These are phyloP conservation scores for Corbicula japonica DNA, from an alignment of 2,888 invertebrate genomes.

Conservation along the genomic window DNA sequence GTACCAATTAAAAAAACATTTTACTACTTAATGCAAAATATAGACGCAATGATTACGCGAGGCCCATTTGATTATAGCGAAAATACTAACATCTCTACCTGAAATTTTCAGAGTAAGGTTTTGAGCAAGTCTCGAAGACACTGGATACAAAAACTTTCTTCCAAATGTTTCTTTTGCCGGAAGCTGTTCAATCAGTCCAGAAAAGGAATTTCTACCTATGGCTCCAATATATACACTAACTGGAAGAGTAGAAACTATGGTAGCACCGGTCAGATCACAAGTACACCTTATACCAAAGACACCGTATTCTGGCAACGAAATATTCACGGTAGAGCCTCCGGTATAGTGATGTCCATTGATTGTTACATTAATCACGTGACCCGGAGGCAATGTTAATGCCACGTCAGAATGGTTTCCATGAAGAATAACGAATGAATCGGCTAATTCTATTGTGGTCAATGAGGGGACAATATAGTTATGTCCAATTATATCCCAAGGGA, in stretches of 20 bases:
- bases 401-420: slow-evolving; percentile 52
- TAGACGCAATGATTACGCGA: background rate
- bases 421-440: slow-evolving; percentile 42
- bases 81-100: no score
- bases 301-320: slow-evolving; percentile 42
- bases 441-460: slow-evolving; percentile 14
- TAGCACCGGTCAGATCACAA: slow-evolving; percentile 64
- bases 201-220: slow-evolving; percentile 5
- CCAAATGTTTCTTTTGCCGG: slow-evolving; percentile 51
- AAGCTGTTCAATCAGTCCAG: slow-evolving; percentile 48
- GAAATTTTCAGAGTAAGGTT: slow-evolving; percentile 56
- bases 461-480: slow-evolving; percentile 38
- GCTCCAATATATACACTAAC: slow-evolving; percentile 50
- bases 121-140: slow-evolving; percentile 45
- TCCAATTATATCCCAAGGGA: slow-evolving; percentile 46
- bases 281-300: slow-evolving; percentile 40
- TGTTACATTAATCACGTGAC: slow-evolving; percentile 14
- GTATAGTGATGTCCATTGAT: slow-evolving; percentile 30
- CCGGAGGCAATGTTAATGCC: slow-evolving; percentile 36
- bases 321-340: slow-evolving; percentile 38
- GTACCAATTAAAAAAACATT: background rate
- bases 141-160: slow-evolving; percentile 45
- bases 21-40: background rate
- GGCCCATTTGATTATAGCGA: background rate
- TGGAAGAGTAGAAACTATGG: slow-evolving; percentile 48